Conservation (phyloP, 2,797 vertebrate species). For the Protonibea diacanthus region DNA sequence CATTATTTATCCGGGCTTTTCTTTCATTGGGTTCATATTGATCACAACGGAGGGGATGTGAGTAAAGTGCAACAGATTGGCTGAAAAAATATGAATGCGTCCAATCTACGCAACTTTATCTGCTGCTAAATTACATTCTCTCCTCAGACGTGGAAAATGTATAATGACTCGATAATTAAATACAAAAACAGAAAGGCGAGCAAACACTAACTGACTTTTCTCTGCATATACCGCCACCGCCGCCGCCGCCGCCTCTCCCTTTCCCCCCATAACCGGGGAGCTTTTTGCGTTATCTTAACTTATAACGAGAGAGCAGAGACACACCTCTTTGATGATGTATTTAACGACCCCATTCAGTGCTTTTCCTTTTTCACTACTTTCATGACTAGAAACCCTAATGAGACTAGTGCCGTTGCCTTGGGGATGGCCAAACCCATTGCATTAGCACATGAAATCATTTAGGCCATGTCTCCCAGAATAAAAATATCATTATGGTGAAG, state of each 20-base stretch:
- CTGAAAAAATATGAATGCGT: slow-evolving; percentile 21
- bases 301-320: slow-evolving; percentile 68
- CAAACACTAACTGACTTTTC: slow-evolving; percentile 43
- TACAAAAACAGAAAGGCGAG: slow-evolving; percentile 52
- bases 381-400: slow-evolving; percentile 80
- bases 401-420: slow-evolving; percentile 71
- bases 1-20: background rate
- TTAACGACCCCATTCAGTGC: slow-evolving; percentile 74
- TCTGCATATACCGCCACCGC: background rate
- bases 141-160: slow-evolving; percentile 43
- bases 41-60: slow-evolving; percentile 17
- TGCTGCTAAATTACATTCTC: slow-evolving; percentile 39
- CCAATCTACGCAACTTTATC: slow-evolving; percentile 39
- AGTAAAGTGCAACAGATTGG: slow-evolving; percentile 16
- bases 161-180: slow-evolving; percentile 62
- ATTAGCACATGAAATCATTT: slow-evolving; percentile 81
- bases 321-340: slow-evolving; percentile 81
- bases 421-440: slow-evolving; percentile 70
- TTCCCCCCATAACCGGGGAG: slow-evolving; percentile 25
- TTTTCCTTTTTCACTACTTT: slow-evolving; percentile 69
- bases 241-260: background rate
- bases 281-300: slow-evolving; percentile 64
- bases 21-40: slow-evolving; percentile 8
- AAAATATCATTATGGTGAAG: slow-evolving; percentile 70
- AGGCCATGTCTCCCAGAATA: slow-evolving; percentile 69